Base-by-base conservation (phyloP, 2,888 invertebrate species). In the Furcula furcula region DNA sequence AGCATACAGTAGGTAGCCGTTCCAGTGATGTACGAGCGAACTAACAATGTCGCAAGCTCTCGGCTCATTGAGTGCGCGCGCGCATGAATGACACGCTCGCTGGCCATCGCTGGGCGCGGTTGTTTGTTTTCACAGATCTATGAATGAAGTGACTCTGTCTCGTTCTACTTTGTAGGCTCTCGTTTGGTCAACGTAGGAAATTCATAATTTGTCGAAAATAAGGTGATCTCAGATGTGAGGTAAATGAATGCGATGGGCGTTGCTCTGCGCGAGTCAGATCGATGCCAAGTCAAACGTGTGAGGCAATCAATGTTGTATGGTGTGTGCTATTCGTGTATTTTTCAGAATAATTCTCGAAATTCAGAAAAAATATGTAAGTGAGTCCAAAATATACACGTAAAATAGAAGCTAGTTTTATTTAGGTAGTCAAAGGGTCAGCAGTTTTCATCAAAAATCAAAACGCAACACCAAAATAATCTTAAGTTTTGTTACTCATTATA, bases 51-150 rank as follows among this genome's bases (percentile, higher is more conserved):
- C 46, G 56, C 55, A 54, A 58, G 46, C 55, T 48, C 45, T 43
- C 55, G 66, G 39, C 55, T 69, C 73, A 73, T 73, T 73, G 62
- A 58, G 43, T 56, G 39, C 41, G 40, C 46, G 46, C 26, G 30
- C 38, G 48, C 40, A 48, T 64, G 59, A 57, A 67, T 68, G 70
- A 65, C 50, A 65, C 49, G 64, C 59, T 62, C 49, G 50, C 46
- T 65, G 62, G 43, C 52, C 41, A 38, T 48, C 46, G 42, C 51
- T 48, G 55, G 67, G 68, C 48, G 63, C 59, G 69, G 55, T 55
- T 50, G 52, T 61, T 62, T 67, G 62, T 63, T 58, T 68, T 61
- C 46, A 39, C 47, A 30, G 46, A 55, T 47, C 55, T 52, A 69
- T 73, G 71, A 72, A 73, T 73, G 73, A 60, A 62, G 38, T 43